Evolutionary conservation across 2,797 vertebrate species (phyloP).

Genomic region (Remorina albescens): DNA sequence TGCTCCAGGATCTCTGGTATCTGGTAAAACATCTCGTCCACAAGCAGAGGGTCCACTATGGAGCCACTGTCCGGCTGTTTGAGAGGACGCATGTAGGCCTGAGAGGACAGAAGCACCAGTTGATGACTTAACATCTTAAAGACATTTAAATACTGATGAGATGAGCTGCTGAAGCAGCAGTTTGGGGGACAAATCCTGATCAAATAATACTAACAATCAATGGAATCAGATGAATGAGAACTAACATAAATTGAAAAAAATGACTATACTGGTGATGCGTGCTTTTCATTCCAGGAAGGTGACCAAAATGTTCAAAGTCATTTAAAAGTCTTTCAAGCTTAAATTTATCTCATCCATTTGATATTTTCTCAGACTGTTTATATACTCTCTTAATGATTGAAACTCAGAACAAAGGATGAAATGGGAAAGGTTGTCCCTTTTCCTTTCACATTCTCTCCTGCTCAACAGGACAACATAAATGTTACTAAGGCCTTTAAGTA

Average conservation of each 20-base stretch:
- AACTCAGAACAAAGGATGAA: no score
- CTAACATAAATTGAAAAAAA: not conserved
- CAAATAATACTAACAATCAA: not conserved
- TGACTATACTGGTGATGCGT: no score
- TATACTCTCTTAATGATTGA: no score
- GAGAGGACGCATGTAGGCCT: conserved; percentile 98
- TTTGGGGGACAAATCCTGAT: not conserved
- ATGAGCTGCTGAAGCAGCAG: not conserved
- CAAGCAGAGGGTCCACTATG: conserved; percentile 93
- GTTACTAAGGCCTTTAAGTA: conserved; percentile 7
- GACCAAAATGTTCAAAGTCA: no score
- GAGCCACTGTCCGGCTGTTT: conserved; percentile 93
- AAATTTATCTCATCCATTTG: no score
- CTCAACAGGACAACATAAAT: no score
- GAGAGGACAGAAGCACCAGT: not conserved
- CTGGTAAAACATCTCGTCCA: conserved; percentile 98
- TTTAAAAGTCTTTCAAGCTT: no score
- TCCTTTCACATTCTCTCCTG: no score
- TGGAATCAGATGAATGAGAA: not conserved
- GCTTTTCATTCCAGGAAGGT: no score
- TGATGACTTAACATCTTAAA: conserved; percentile 3
- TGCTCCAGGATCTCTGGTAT: conserved; percentile 98
- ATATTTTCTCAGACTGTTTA: no score
- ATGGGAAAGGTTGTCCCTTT: not conserved
- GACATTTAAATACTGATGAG: not conserved